Percentiles rank a stretch among this genome's conserved stretches.
Conservation (phyloP, 2,888 invertebrate species). For the Trisateles emortualis region DNA sequence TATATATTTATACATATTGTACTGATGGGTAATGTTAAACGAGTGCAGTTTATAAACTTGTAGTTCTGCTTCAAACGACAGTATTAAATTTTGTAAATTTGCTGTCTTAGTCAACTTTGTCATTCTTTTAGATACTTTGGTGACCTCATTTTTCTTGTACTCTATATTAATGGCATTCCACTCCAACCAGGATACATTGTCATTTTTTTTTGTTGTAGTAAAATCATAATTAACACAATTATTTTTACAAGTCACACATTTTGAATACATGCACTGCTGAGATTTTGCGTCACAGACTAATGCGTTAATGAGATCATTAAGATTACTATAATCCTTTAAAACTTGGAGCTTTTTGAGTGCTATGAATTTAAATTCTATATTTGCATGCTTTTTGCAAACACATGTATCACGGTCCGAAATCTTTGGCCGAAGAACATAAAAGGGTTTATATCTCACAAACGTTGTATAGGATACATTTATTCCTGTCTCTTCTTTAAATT, state of each 20-base stretch:
- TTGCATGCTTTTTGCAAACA: conserved; percentile 9
- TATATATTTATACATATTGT: too few relatives aligned
- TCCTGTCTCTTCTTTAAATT: conserved; percentile 10
- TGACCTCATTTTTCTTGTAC: too few relatives aligned
- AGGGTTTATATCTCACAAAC: conserved; percentile 12
- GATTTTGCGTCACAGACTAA: not conserved
- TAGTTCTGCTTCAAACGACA: too few relatives aligned
- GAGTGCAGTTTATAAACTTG: too few relatives aligned
- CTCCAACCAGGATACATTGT: too few relatives aligned
- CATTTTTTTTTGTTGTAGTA: too few relatives aligned
- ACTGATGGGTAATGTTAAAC: too few relatives aligned
- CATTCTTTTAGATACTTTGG: too few relatives aligned
- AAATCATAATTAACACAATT: not conserved
- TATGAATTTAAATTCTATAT: conserved; percentile 2
- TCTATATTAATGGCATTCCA: too few relatives aligned
- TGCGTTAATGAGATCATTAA: not conserved
- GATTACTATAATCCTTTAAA: not conserved
- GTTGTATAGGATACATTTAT: conserved; percentile 9
- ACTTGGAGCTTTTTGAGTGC: not conserved
- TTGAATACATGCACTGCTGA: not conserved
- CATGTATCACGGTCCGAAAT: too few relatives aligned
- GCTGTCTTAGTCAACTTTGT: too few relatives aligned
- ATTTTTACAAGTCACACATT: not conserved
- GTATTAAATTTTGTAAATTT: too few relatives aligned
- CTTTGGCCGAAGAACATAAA: conserved; percentile 12